Evolutionary conservation across 2,113 vertebrate genomes (phyloP).

Genomic region (Cyanoramphus novaezelandiae): DNA sequence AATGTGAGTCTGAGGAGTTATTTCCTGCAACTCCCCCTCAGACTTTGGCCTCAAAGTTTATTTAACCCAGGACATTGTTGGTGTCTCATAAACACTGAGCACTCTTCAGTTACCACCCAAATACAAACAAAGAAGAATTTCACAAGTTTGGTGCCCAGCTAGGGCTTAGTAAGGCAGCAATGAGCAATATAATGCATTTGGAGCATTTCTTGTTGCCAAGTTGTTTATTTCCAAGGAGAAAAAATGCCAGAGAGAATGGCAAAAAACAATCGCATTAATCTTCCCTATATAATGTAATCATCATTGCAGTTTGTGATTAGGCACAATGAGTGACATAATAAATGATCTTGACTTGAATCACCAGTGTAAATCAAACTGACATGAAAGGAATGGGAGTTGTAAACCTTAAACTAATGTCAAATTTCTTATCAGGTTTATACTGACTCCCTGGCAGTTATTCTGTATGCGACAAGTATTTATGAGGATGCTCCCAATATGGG

Average conservation of each 20-base stretch:
- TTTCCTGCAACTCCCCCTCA: slow-evolving; percentile 50
- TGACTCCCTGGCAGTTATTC: slow-evolving; percentile 2
- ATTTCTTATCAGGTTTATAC: slow-evolving; percentile 54
- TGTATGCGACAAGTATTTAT: slow-evolving; percentile 20
- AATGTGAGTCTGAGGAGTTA: slow-evolving; percentile 52
- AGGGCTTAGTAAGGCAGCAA: background rate
- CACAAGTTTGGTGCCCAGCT: background rate
- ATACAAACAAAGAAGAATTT: slow-evolving; percentile 24
- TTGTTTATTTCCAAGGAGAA: slow-evolving; percentile 31
- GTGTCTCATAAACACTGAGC: slow-evolving; percentile 19
- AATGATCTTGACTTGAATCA: slow-evolving; percentile 16
- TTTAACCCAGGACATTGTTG: slow-evolving; percentile 52
- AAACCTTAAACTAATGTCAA: slow-evolving; percentile 34
- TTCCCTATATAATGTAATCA: slow-evolving; percentile 44
- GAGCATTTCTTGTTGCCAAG: slow-evolving; percentile 14
- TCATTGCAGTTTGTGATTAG: slow-evolving; percentile 48
- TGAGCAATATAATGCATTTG: background rate
- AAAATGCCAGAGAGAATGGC: background rate
- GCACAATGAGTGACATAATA: slow-evolving; percentile 14
- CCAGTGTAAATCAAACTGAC: slow-evolving; percentile 33
- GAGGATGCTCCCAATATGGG: background rate
- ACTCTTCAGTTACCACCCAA: slow-evolving; percentile 1
- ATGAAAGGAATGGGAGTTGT: slow-evolving; percentile 23
- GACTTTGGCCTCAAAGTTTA: slow-evolving; percentile 53
- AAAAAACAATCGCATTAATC: background rate